These are phyloP conservation scores for Loris lydekkerianus DNA, from an alignment of 2,797 vertebrate species.

Conservation along the genomic window DNA sequence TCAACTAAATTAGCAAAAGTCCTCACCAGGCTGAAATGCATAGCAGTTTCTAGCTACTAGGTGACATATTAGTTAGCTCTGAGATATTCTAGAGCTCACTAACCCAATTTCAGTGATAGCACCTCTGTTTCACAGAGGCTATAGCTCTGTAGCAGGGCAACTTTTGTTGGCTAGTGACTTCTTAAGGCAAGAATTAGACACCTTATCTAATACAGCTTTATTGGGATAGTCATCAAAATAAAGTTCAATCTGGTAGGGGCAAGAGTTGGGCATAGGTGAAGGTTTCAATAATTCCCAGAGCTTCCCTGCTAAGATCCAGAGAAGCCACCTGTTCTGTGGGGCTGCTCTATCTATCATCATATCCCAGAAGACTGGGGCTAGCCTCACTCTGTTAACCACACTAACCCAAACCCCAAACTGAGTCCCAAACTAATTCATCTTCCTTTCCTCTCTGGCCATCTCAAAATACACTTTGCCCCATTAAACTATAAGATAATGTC, in stretches of 20 bases:
- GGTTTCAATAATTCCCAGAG: background rate
- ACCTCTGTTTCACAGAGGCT: background rate
- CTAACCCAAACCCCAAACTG: background rate
- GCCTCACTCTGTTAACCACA: background rate
- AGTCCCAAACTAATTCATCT: background rate
- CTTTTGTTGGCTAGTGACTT: background rate
- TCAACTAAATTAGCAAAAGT: slow-evolving; percentile 13
- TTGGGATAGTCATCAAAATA: background rate
- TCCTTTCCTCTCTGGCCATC: background rate
- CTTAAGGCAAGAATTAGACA: background rate
- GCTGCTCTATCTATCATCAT: background rate
- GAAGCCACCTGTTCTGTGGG: background rate
- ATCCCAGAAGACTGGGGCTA: background rate
- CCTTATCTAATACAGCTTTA: background rate
- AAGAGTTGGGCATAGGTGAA: background rate
- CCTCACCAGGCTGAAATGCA: background rate
- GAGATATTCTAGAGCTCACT: background rate
- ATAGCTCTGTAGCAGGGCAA: background rate
- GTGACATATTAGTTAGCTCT: background rate
- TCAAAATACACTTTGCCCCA: background rate
- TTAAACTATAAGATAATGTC: background rate
- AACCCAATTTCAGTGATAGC: background rate
- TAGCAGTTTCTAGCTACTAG: background rate
- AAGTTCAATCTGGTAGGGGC: background rate
- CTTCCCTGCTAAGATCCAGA: background rate